A percentile compares a stretch with the other conserved stretches of the same genome.
These are phyloP conservation scores for Chromis chromis DNA, from an alignment of 2,797 vertebrate genomes.

Conservation along the genomic window DNA sequence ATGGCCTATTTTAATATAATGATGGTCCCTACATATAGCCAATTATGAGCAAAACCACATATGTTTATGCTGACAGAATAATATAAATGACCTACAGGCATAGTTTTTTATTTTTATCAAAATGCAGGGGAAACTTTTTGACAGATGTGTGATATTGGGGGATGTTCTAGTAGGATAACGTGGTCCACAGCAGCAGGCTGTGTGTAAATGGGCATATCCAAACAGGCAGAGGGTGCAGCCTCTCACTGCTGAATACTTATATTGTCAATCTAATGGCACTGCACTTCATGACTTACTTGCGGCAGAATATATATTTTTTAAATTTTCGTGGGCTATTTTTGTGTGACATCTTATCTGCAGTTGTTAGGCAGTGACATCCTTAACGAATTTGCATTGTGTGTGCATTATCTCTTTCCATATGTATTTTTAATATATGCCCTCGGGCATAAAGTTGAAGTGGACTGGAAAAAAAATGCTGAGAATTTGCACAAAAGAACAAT, in stretches of 20 bases:
- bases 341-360: slow-evolving; percentile 75
- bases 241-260: slow-evolving; percentile 68
- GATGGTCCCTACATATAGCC: slow-evolving; percentile 57
- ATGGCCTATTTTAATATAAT: slow-evolving; percentile 90
- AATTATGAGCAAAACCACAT: slow-evolving; percentile 61
- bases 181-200: slow-evolving; percentile 61
- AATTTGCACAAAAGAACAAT: slow-evolving; percentile 88
- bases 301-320: slow-evolving; percentile 59
- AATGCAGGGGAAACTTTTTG: slow-evolving; percentile 66
- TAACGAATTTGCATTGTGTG: slow-evolving; percentile 85
- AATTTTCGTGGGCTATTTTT: slow-evolving; percentile 69
- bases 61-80: slow-evolving; percentile 70
- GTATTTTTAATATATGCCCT: slow-evolving; percentile 90
- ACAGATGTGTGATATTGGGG: slow-evolving; percentile 68
- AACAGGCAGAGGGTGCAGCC: slow-evolving; percentile 62
- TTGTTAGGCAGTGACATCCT: slow-evolving; percentile 81
- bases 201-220: slow-evolving; percentile 74
- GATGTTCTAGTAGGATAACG: slow-evolving; percentile 60
- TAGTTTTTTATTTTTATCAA: slow-evolving; percentile 21
- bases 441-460: slow-evolving; percentile 88
- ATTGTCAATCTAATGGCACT: slow-evolving; percentile 70
- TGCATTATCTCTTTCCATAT: slow-evolving; percentile 87
- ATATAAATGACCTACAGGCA: slow-evolving; percentile 53
- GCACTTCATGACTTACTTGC: slow-evolving; percentile 64
- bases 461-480: slow-evolving; percentile 81